phyloP scores from a whole-genome alignment of 2,888 invertebrate genomes.

The Cephus rjabovi region DNA sequence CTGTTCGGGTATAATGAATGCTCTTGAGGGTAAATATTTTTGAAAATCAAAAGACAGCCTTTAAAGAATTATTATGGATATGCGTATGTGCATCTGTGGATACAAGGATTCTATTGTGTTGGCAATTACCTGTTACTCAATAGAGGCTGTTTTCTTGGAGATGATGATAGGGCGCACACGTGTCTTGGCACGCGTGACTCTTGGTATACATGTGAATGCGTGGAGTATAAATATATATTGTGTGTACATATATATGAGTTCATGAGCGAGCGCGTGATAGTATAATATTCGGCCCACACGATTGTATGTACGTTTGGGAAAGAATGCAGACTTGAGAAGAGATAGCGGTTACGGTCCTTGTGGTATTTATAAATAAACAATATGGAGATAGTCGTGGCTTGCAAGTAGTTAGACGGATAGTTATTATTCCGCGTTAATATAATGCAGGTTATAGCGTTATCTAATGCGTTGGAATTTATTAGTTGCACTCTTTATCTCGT shows the following conservation, averaged over 20 bases:
- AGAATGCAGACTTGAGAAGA: background rate
- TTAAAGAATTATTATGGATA: background rate
- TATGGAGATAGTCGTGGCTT: background rate
- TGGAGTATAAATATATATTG: background rate
- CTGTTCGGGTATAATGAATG: background rate
- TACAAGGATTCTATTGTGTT: background rate
- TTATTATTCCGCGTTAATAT: conserved; percentile 6
- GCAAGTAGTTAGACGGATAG: background rate
- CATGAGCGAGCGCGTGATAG: background rate
- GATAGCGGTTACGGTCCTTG: background rate
- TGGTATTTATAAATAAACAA: conserved; percentile 6
- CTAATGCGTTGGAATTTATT: conserved; percentile 6
- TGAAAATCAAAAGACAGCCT: background rate
- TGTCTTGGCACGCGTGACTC: background rate
- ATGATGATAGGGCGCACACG: background rate
- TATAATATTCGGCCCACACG: conserved; percentile 5
- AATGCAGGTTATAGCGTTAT: background rate
- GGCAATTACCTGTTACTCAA: background rate
- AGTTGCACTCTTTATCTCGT: conserved; percentile 4
- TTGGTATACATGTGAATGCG: background rate
- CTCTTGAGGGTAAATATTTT: background rate
- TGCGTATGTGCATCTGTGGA: background rate
- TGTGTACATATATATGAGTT: background rate
- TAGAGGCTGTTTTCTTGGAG: background rate
- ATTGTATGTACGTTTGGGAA: background rate